Conservation (phyloP, 2,888 invertebrate genomes). For the Macroteleia sp. region DNA sequence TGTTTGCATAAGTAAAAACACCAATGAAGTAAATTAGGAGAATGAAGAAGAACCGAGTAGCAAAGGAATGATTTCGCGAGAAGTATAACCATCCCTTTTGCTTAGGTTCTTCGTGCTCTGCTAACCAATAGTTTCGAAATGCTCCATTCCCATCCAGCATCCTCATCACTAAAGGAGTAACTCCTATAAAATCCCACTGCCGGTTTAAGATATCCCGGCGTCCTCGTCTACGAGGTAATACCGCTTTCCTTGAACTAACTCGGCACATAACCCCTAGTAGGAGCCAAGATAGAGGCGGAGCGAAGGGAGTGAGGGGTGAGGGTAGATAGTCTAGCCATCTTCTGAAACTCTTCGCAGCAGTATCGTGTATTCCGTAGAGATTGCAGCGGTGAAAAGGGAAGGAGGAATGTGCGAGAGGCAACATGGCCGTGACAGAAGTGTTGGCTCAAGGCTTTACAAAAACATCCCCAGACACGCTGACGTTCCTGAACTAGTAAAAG, state of each 20-base stretch:
- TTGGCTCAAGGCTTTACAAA: slow-evolving; percentile 69
- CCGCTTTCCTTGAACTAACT: slow-evolving; percentile 68
- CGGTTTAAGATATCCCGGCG: slow-evolving; percentile 72
- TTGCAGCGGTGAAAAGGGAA: slow-evolving; percentile 59
- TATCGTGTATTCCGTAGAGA: slow-evolving; percentile 64
- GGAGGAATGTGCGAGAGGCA: slow-evolving; percentile 57
- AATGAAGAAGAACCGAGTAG: neutral
- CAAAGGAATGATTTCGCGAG: slow-evolving; percentile 28
- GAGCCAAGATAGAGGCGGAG: slow-evolving; percentile 37
- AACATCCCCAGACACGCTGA: slow-evolving; percentile 77
- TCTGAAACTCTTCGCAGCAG: slow-evolving; percentile 60
- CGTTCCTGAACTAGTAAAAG: slow-evolving; percentile 77
- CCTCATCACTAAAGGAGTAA: slow-evolving; percentile 77
- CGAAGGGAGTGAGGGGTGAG: slow-evolving; percentile 30
- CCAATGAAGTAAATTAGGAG: slow-evolving; percentile 31
- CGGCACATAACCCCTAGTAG: slow-evolving; percentile 64
- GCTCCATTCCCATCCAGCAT: slow-evolving; percentile 70
- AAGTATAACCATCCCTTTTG: slow-evolving; percentile 42
- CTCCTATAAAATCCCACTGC: slow-evolving; percentile 78
- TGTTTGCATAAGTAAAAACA: slow-evolving; percentile 42
- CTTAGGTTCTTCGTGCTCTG: slow-evolving; percentile 54
- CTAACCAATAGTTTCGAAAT: slow-evolving; percentile 71
- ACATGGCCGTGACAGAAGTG: slow-evolving; percentile 66
- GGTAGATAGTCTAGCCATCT: slow-evolving; percentile 60
- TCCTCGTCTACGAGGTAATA: slow-evolving; percentile 68